Evolutionary conservation across 1,140 invertebrate genomes (phyloP), one percentile per base, ranked within the genome.

Genomic region (Monochamus saltuarius): DNA sequence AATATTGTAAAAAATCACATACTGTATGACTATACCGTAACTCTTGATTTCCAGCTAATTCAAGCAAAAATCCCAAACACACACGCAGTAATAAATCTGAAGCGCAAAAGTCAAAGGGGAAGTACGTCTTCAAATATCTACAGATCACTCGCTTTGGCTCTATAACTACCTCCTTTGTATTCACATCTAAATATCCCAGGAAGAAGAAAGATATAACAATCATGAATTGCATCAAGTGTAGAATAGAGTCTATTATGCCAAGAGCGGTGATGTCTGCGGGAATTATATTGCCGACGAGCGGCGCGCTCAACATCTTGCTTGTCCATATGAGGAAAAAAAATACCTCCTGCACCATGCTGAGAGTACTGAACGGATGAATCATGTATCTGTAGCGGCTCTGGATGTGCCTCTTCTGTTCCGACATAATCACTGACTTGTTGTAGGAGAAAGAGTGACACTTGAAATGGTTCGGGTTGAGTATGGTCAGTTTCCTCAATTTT

Each of bases 341-440:
- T 36, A 38, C 29, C 40, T 63, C 50, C 14, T 50, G 37, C 2
- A 58, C 22, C 14, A 34, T 53, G 29, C 55, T 58, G 38, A 63
- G 51, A 35, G 8, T 59, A 22, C 61, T 63, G 39, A 63, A 63
- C 9, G 61, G 61, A 55, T 63, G 61, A 39, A 63, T 63, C 14
- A 63, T 36, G 50, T 17, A 63, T 7, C 37, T 4, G 17, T 46
- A 46, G 7, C 49, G 37, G 35, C 61, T 56, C 17, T 38, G 22
- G 22, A 56, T 34, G 42, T 63, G 61, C 34, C 61, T n/a, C 52
- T 22, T 63, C 35, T 63, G 61, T 45, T 63, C 61, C 7, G 7
- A 11, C 11, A 59, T 42, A 50, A 63, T 63, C 10, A 47, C 54
- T 1, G 61, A 63, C 39, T 43, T 49, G 34, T 63, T 63, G 10